Conservation (phyloP, 1,140 invertebrate species). For the Eueides isabella region DNA sequence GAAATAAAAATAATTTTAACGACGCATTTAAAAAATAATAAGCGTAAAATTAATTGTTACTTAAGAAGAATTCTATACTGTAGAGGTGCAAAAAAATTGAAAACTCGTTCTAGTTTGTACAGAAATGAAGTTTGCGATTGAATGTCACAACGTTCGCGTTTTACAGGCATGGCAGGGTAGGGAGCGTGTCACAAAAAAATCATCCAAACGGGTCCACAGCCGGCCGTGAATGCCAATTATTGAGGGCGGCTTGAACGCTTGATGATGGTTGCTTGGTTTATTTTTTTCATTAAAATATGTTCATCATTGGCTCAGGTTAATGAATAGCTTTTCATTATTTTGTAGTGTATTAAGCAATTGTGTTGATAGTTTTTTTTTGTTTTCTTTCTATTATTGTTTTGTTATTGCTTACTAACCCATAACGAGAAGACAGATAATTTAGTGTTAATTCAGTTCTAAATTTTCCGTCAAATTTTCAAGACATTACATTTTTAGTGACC, state of each 20-base stretch:
- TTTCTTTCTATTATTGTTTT: neutral
- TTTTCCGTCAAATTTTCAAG: too few relatives aligned
- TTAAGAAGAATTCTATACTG: neutral
- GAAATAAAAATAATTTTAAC: neutral
- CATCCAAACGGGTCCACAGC: conserved; percentile 16
- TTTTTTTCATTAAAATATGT: conserved; percentile 25
- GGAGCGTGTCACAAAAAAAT: conserved; percentile 29
- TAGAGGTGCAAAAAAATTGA: conserved; percentile 8
- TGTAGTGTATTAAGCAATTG: neutral
- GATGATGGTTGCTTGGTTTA: conserved; percentile 3
- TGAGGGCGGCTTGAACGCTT: conserved; percentile 49
- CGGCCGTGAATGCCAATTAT: conserved; percentile 53
- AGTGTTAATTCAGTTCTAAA: too few relatives aligned
- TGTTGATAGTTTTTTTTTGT: neutral
- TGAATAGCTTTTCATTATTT: conserved; percentile 3
- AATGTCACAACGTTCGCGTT: conserved; percentile 33
- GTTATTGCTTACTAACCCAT: too few relatives aligned
- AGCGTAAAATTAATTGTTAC: neutral
- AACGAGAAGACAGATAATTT: too few relatives aligned
- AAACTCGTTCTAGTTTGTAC: conserved; percentile 24
- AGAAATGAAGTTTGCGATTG: conserved; percentile 34
- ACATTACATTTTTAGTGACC: too few relatives aligned
- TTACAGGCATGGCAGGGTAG: conserved; percentile 1
- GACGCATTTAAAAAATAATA: neutral
- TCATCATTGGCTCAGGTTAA: conserved; percentile 16